Conservation (phyloP, 2,113 vertebrate genomes). For the Beaufortia kweichowensis region DNA sequence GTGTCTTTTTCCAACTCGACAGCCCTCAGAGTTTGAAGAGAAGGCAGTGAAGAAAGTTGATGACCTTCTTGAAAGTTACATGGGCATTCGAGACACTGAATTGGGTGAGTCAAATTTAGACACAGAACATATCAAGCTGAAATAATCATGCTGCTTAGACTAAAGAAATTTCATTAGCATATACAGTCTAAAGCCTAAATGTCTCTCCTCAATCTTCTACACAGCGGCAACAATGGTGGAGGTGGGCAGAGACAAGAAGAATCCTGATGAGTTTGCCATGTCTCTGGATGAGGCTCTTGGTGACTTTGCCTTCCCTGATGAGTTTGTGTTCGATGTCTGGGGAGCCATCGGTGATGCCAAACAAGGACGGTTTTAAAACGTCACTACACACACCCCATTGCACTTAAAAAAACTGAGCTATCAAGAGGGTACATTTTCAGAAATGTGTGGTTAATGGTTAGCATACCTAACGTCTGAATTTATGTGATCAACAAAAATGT, state of each 20-base stretch:
- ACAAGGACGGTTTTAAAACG: conserved; percentile 74
- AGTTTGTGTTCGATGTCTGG: conserved; percentile 97
- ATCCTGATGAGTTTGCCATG: conserved; percentile 92
- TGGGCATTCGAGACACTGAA: conserved; percentile 94
- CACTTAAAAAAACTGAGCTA: not conserved
- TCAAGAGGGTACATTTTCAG: conserved; percentile 25
- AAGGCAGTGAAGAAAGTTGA: conserved; percentile 92
- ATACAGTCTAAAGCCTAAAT: not conserved
- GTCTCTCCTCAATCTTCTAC: conserved; percentile 15
- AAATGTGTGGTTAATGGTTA: not conserved
- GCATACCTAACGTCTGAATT: not conserved
- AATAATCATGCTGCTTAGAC: too few species aligned
- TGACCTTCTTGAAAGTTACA: conserved; percentile 93
- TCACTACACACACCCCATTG: not conserved
- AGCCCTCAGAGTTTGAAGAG: conserved; percentile 90
- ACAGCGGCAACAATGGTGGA: conserved; percentile 95
- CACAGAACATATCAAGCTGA: too few species aligned
- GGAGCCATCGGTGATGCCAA: conserved; percentile 91
- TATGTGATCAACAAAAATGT: not conserved
- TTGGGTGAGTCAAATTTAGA: conserved; percentile 76
- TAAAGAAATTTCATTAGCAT: too few species aligned
- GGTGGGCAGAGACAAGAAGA: conserved; percentile 89
- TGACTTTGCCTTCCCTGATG: conserved; percentile 95
- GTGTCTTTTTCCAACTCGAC: conserved; percentile 30
- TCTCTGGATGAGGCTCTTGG: conserved; percentile 89